Evolutionary conservation across 2,888 invertebrate genomes (phyloP).

Genomic region (Phlogophora meticulosa): DNA sequence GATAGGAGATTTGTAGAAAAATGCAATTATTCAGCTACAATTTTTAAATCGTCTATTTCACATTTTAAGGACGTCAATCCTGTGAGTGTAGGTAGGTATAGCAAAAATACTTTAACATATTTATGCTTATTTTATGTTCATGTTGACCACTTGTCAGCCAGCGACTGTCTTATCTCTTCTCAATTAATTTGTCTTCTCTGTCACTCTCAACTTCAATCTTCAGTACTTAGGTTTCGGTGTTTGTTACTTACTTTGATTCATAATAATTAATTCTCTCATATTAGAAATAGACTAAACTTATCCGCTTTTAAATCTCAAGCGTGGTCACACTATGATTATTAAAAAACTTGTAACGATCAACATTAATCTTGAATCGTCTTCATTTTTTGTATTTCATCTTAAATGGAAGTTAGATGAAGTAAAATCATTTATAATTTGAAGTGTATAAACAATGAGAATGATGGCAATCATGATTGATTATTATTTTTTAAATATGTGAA

Average conservation of each 20-base stretch:
- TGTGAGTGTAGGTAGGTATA: too few relatives aligned
- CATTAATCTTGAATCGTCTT: slow-evolving; percentile 19
- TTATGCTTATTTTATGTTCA: too few relatives aligned
- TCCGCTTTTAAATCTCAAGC: background rate
- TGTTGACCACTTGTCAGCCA: too few relatives aligned
- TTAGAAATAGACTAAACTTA: background rate
- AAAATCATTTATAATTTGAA: slow-evolving; percentile 8
- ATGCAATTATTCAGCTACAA: too few relatives aligned
- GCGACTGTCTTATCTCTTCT: too few relatives aligned
- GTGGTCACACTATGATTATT: slow-evolving; percentile 16
- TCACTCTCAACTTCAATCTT: too few relatives aligned
- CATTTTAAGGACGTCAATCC: too few relatives aligned
- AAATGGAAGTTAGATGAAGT: background rate
- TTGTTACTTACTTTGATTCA: too few relatives aligned
- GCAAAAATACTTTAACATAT: too few relatives aligned
- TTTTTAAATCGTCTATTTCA: too few relatives aligned
- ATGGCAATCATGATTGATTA: background rate
- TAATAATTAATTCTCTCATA: background rate
- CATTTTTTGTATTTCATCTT: slow-evolving; percentile 27
- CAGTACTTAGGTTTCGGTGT: too few relatives aligned
- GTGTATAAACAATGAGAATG: slow-evolving; percentile 6
- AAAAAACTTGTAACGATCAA: slow-evolving; percentile 15
- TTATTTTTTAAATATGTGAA: background rate
- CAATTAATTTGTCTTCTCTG: too few relatives aligned
- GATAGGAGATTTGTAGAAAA: background rate